A percentile compares a stretch with the other conserved stretches of the same genome.
phyloP scores from a whole-genome alignment of 2,113 vertebrate genomes.

The Lophochroa leadbeateri region DNA sequence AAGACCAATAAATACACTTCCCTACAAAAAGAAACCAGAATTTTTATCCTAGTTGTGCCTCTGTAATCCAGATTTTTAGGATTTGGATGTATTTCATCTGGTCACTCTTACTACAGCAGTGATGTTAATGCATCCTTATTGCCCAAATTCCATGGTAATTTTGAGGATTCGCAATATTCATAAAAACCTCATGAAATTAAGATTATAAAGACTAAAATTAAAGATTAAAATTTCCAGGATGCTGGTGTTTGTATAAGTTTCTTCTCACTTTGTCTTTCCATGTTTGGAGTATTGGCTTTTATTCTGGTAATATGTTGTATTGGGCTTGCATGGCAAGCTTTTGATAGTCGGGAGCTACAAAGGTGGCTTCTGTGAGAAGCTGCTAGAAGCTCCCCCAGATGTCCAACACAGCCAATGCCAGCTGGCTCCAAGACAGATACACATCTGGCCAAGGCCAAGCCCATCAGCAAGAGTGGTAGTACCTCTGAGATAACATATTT shows the following conservation, averaged over 20 bases:
- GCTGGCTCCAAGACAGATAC: fast-evolving
- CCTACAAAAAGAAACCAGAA: background rate
- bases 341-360: background rate
- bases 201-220: background rate
- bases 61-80: background rate
- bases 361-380: background rate
- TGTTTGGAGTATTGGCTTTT: background rate
- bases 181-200: background rate
- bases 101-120: background rate
- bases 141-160: background rate
- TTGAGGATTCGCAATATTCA: background rate
- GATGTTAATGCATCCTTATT: background rate
- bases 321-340: background rate
- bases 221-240: background rate
- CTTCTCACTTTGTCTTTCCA: background rate
- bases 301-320: background rate
- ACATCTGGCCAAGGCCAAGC: fast-evolving
- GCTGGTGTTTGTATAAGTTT: background rate
- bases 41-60: background rate
- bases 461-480: fast-evolving
- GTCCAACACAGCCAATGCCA: background rate
- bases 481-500: background rate
- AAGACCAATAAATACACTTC: background rate
- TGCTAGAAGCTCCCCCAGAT: background rate
- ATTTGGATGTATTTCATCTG: background rate